Conservation (phyloP, 2,888 invertebrate species). For the Cephus pygmeus region DNA sequence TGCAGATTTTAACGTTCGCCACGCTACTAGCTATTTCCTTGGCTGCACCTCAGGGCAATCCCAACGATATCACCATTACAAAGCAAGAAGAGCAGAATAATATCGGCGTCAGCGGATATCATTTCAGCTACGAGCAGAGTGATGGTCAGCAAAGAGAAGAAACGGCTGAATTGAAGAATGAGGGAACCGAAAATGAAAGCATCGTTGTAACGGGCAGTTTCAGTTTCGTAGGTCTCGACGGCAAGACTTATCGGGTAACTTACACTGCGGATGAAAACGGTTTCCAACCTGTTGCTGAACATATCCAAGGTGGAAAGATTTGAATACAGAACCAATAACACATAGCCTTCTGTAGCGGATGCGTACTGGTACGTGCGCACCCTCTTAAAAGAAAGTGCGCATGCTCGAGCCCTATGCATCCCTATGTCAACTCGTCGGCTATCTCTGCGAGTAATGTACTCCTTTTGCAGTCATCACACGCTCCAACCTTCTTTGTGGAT, state of each 20-base stretch:
- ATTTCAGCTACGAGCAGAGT: constrained; percentile 62
- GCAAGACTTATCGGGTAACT: constrained; percentile 61
- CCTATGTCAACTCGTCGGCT: too few relatives aligned
- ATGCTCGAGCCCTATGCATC: too few relatives aligned
- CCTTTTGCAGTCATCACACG: too few relatives aligned
- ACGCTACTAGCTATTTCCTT: constrained; percentile 37
- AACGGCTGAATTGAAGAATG: constrained; percentile 58
- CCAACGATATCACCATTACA: constrained; percentile 57
- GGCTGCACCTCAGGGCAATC: constrained; percentile 56
- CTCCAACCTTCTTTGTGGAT: too few relatives aligned
- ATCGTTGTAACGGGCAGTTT: constrained; percentile 59
- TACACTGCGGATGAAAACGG: constrained; percentile 62
- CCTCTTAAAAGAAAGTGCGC: too few relatives aligned
- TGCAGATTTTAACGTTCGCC: too few relatives aligned
- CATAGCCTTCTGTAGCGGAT: too few relatives aligned
- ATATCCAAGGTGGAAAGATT: neutral
- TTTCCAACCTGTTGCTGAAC: constrained; percentile 48
- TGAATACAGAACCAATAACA: too few relatives aligned
- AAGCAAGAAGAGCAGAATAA: constrained; percentile 61
- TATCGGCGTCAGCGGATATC: constrained; percentile 62
- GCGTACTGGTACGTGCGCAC: too few relatives aligned
- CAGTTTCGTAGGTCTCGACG: constrained; percentile 54
- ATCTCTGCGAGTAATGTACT: too few relatives aligned
- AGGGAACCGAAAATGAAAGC: constrained; percentile 60
- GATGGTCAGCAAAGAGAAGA: constrained; percentile 63